Evolutionary conservation across 35 echinoderm and acorn worm species (phyloP).

Genomic region (Hemicentrotus pulcherrimus): DNA sequence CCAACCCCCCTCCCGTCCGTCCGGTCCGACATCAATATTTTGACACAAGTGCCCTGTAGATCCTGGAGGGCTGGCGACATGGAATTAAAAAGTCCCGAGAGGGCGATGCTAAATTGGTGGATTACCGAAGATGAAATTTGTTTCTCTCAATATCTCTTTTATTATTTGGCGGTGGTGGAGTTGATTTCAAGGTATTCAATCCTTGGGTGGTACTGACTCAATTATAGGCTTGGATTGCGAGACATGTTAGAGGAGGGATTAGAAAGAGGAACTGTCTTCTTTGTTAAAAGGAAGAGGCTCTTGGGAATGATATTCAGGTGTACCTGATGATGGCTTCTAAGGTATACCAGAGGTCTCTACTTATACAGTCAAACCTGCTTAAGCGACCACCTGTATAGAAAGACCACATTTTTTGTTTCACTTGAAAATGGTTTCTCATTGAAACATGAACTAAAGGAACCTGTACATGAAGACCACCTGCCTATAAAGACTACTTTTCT

Average conservation of each 20-base stretch:
- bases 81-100: conserved; percentile 28
- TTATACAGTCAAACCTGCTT: too few relatives aligned
- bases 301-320: not conserved
- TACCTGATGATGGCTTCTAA: not conserved
- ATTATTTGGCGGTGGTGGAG: not conserved
- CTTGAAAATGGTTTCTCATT: too few relatives aligned
- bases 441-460: too few relatives aligned
- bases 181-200: not conserved
- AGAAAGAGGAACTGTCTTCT: not conserved
- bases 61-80: not conserved
- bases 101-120: conserved; percentile 18
- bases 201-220: conserved; percentile 19
- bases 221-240: not conserved
- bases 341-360: not conserved
- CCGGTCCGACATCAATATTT: conserved; percentile 10
- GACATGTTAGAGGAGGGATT: not conserved
- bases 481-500: too few relatives aligned
- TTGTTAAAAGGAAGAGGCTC: not conserved
- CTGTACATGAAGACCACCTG: too few relatives aligned
- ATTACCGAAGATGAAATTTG: conserved; percentile 21
- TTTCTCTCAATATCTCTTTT: not conserved
- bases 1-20: not conserved
- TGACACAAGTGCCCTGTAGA: not conserved
- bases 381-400: too few relatives aligned
- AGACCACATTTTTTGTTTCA: too few relatives aligned